Evolutionary conservation across 2,113 vertebrate species (phyloP).

Genomic region (Cyprinodon tularosa): DNA sequence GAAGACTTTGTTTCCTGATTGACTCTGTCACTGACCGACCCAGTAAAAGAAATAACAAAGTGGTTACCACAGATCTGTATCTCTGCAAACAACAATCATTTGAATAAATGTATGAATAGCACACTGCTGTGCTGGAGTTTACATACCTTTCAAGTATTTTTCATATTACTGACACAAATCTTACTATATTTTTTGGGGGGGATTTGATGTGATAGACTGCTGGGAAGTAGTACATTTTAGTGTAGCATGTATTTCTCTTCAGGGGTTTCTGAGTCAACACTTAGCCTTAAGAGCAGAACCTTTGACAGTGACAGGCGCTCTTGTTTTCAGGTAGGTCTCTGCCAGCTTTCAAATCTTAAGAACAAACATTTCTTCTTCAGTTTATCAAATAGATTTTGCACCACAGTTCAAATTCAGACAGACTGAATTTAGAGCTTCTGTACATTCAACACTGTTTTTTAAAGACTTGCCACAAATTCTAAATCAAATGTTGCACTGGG

Average conservation of each 20-base stretch:
- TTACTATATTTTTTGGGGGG: not conserved
- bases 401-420: no score
- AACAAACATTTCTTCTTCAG: no score
- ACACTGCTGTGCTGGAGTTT: not conserved
- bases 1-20: conserved; percentile 10
- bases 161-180: not conserved
- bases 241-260: not conserved
- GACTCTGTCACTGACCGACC: not conserved
- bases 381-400: no score
- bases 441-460: no score
- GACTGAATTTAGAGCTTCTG: no score
- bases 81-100: not conserved
- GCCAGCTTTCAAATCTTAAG: no score
- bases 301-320: no score
- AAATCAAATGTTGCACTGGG: no score
- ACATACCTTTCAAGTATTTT: not conserved
- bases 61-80: not conserved
- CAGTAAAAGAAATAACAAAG: not conserved
- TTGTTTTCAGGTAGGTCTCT: no score
- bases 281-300: no score
- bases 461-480: no score
- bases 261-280: no score
- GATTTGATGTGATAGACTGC: not conserved
- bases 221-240: not conserved
- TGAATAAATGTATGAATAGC: not conserved